A percentile compares a stretch with the other conserved stretches of the same genome.
phyloP scores from a whole-genome alignment of 2,888 invertebrate species.

The Dichetophora obliterata region DNA sequence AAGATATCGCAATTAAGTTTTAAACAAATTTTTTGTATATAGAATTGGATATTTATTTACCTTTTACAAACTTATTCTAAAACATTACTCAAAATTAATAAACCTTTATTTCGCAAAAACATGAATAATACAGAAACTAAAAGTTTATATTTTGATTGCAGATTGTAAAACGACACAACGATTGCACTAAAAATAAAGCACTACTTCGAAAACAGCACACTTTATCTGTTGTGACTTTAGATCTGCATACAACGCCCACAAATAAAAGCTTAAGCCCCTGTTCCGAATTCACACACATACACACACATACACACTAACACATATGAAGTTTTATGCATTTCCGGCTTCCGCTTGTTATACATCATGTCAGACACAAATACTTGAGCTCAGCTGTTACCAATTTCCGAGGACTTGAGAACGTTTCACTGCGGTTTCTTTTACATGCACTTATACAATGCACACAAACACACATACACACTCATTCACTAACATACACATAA shows the following conservation, averaged over 20 bases:
- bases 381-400: constrained; percentile 54
- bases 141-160: too few species aligned
- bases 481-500: neutral
- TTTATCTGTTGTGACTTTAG: neutral
- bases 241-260: neutral
- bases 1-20: too few species aligned
- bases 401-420: constrained; percentile 28
- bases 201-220: neutral
- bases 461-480: constrained; percentile 1
- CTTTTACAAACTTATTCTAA: too few species aligned
- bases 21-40: too few species aligned
- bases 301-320: neutral
- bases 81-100: too few species aligned
- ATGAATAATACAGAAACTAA: too few species aligned
- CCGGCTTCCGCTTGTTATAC: constrained; percentile 51
- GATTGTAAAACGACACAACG: too few species aligned
- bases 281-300: neutral
- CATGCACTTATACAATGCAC: neutral
- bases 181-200: too few species aligned
- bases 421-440: constrained; percentile 6
- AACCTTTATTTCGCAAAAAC: too few species aligned
- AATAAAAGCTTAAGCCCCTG: neutral
- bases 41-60: too few species aligned
- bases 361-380: constrained; percentile 53
- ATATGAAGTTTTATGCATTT: constrained; percentile 34